Percentiles rank a stretch among this genome's conserved stretches.
Conservation (phyloP, 2,888 invertebrate species). For the Sphinx pinastri region DNA sequence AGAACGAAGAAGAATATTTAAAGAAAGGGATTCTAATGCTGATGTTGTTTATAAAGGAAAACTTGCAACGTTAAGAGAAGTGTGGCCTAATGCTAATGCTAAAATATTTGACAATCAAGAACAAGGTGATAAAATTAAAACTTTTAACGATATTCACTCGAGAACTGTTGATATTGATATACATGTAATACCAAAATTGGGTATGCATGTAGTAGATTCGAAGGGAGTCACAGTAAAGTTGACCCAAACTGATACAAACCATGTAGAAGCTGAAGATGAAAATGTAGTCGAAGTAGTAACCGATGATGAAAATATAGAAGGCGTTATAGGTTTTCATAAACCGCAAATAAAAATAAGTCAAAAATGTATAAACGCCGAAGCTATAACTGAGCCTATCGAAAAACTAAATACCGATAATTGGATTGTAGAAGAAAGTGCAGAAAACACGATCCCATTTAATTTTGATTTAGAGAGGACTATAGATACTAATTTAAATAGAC, state of each 20-base stretch:
- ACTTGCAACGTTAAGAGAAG: not conserved
- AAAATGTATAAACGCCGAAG: slow-evolving; percentile 28
- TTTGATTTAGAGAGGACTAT: slow-evolving; percentile 32
- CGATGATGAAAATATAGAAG: slow-evolving; percentile 2
- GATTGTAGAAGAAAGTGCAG: slow-evolving; percentile 46
- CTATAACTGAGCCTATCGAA: slow-evolving; percentile 50
- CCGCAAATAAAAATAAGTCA: slow-evolving; percentile 39
- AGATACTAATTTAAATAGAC: slow-evolving; percentile 27
- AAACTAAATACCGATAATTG: slow-evolving; percentile 50
- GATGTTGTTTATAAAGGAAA: slow-evolving; percentile 21
- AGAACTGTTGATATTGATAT: not conserved
- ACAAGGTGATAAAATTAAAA: not conserved
- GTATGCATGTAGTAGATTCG: no score
- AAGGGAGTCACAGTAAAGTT: not conserved
- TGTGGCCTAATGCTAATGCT: not conserved
- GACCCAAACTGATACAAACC: not conserved
- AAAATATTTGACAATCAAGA: not conserved
- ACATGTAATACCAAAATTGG: not conserved
- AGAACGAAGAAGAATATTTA: slow-evolving; percentile 52
- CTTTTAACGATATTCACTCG: not conserved
- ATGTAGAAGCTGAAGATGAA: not conserved
- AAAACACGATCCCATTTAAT: slow-evolving; percentile 36
- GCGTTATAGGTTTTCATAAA: slow-evolving; percentile 30
- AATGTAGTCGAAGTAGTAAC: not conserved
- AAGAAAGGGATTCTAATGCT: slow-evolving; percentile 28